Conservation (phyloP, 35 echinoderm and acorn worm species). For the Lytechinus pictus region DNA sequence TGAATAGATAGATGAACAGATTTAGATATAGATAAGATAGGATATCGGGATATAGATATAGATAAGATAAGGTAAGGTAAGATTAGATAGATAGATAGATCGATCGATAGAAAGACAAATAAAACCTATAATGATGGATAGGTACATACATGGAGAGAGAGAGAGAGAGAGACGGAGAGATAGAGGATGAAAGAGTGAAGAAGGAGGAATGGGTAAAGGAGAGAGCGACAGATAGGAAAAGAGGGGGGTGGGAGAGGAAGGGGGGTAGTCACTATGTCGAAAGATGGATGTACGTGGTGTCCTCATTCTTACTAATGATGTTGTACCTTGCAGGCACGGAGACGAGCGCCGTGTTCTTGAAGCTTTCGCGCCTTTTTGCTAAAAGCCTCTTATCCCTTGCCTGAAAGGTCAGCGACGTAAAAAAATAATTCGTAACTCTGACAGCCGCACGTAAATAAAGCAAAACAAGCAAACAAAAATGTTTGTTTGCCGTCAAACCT, state of each 20-base stretch:
- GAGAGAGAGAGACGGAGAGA: neutral
- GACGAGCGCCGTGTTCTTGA: neutral
- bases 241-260: neutral
- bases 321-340: neutral
- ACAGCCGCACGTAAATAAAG: neutral
- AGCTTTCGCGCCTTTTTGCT: neutral
- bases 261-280: neutral
- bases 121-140: no score
- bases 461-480: no score
- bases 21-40: neutral
- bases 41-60: neutral
- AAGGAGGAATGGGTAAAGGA: neutral
- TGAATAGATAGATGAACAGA: conserved; percentile 14
- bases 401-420: neutral
- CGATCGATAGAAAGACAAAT: neutral
- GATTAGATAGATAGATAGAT: conserved; percentile 15
- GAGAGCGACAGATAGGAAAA: neutral
- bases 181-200: neutral
- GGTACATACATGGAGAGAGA: neutral
- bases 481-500: no score
- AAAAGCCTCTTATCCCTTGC: neutral
- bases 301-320: neutral
- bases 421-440: neutral
- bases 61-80: neutral
- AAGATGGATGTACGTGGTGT: neutral